Percentiles rank a stretch among this genome's conserved stretches.
Evolutionary conservation across 2,113 vertebrate species (phyloP).

Genomic region (Cervus canadensis): DNA sequence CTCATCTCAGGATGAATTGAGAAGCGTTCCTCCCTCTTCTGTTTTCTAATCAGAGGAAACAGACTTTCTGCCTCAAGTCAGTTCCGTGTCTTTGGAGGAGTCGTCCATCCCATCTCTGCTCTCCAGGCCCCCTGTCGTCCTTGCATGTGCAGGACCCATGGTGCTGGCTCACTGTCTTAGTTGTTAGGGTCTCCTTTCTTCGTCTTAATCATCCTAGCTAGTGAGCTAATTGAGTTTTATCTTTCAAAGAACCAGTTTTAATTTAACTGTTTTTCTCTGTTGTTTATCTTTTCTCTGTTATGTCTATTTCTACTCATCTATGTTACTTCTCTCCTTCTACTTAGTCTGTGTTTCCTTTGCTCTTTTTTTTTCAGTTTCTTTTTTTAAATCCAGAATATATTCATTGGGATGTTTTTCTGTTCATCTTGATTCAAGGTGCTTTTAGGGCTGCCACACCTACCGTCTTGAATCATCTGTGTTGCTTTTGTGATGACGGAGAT

Average conservation of each 20-base stretch:
- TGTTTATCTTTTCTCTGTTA: background rate
- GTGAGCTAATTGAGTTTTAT: background rate
- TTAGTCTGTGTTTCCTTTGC: background rate
- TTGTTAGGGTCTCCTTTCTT: background rate
- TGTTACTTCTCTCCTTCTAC: background rate
- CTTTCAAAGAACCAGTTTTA: background rate
- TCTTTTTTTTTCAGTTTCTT: background rate
- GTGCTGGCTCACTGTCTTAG: background rate
- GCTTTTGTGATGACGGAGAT: background rate
- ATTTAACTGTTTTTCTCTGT: background rate
- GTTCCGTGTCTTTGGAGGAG: background rate
- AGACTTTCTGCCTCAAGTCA: background rate
- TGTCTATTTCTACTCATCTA: background rate
- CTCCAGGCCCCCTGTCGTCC: background rate
- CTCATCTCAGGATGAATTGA: background rate
- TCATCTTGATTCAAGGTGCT: background rate
- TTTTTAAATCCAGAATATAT: background rate
- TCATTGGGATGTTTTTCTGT: background rate
- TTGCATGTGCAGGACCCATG: too few relatives aligned
- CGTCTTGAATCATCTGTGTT: fast-evolving
- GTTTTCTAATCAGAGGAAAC: background rate
- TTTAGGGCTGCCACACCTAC: background rate
- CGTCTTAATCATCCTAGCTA: background rate
- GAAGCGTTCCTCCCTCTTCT: background rate
- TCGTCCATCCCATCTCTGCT: background rate